A percentile compares a stretch with the other conserved stretches of the same genome.
phyloP scores from a whole-genome alignment of 2,113 vertebrate genomes.

The Pachyramphus minor region DNA sequence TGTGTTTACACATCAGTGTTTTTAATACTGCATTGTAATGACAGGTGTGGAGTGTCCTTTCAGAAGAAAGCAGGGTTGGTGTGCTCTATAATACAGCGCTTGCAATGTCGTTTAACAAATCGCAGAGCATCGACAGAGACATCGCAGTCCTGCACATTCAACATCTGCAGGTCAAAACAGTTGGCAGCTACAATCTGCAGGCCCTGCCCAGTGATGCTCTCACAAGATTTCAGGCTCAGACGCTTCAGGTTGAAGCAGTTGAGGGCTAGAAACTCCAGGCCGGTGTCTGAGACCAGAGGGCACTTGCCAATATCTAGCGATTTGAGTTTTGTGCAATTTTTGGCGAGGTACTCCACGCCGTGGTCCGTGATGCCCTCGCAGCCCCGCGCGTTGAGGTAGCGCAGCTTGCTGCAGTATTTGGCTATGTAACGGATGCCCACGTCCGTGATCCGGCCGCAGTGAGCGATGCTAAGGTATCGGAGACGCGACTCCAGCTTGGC shows the following conservation, averaged over 20 bases:
- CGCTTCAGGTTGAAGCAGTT: conserved; percentile 92
- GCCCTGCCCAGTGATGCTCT: conserved; percentile 90
- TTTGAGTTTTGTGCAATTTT: conserved; percentile 93
- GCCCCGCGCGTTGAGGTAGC: conserved; percentile 96
- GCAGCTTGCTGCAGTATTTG: conserved; percentile 94
- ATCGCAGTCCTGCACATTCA: conserved; percentile 97
- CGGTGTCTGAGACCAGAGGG: conserved; percentile 91
- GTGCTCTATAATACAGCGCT: conserved; percentile 95
- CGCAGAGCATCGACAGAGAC: conserved; percentile 90
- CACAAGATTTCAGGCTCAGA: conserved; percentile 91
- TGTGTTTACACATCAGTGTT: conserved; percentile 42
- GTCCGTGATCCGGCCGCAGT: conserved; percentile 94
- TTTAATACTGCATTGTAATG: conserved; percentile 18
- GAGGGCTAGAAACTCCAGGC: conserved; percentile 90
- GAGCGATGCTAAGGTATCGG: conserved; percentile 94
- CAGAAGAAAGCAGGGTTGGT: conserved; percentile 97
- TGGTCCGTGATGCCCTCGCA: conserved; percentile 98
- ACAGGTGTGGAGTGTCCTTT: conserved; percentile 29
- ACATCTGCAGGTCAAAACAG: conserved; percentile 94
- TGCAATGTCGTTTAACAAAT: conserved; percentile 91
- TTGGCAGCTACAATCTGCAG: conserved; percentile 91
- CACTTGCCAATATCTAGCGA: conserved; percentile 96
- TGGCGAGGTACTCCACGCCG: conserved; percentile 90
- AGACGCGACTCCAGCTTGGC: conserved; percentile 93
- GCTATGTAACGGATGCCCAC: conserved; percentile 95